Conservation (phyloP, 2,113 vertebrate species). For the Sinosuthora webbiana region DNA sequence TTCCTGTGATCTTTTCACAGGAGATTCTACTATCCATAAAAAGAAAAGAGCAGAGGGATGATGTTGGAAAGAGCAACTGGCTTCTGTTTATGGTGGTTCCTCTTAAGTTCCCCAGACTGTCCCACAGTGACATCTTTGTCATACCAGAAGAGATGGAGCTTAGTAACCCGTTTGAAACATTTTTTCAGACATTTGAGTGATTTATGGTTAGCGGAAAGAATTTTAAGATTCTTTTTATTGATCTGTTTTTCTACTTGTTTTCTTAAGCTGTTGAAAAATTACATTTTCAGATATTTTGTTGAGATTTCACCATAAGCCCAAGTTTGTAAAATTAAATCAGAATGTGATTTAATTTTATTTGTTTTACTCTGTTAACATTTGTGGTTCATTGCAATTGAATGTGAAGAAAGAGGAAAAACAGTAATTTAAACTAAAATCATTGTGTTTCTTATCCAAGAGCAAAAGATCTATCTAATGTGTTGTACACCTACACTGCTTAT, state of each 20-base stretch:
- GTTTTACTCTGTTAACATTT: neutral
- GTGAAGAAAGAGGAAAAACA: neutral
- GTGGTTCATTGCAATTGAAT: neutral
- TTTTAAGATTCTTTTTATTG: neutral
- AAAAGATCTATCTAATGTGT: neutral
- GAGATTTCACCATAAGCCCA: neutral
- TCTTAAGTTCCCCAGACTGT: neutral
- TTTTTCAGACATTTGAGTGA: neutral
- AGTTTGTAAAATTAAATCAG: neutral
- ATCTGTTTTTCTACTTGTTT: neutral
- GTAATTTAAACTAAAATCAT: neutral
- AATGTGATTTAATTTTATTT: neutral
- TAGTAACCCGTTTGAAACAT: neutral
- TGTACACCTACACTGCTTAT: neutral
- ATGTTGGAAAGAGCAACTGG: neutral
- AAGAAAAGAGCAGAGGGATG: neutral
- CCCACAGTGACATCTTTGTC: neutral
- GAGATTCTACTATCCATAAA: neutral
- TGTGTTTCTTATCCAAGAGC: neutral
- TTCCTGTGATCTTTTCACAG: constrained; percentile 44
- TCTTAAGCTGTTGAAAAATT: neutral
- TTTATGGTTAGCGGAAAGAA: neutral
- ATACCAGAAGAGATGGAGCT: neutral
- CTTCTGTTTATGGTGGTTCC: neutral
- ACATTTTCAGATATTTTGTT: neutral